phyloP scores from a whole-genome alignment of 2,113 vertebrate genomes.

The Chamaea fasciata region DNA sequence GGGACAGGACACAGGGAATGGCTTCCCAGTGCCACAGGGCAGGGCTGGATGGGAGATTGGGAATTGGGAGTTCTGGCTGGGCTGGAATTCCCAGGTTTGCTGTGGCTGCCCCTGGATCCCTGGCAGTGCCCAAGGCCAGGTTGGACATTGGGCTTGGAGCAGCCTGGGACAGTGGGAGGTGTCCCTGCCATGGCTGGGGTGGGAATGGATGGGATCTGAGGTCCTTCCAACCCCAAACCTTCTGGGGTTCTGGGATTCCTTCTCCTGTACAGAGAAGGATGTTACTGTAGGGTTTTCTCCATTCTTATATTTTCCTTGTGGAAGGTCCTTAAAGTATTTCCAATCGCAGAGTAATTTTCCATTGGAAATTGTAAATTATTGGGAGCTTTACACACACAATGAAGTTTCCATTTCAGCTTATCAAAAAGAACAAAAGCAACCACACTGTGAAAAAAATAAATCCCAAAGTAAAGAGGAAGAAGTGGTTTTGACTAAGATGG shows the following conservation, averaged over 20 bases:
- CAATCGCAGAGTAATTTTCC: neutral
- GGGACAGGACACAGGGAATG: neutral
- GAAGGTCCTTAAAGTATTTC: neutral
- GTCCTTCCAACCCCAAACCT: accelerated
- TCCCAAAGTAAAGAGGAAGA: neutral
- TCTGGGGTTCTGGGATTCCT: neutral
- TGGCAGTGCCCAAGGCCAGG: neutral
- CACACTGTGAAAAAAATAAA: neutral
- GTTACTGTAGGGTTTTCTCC: neutral
- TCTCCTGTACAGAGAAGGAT: accelerated
- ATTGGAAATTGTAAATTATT: neutral
- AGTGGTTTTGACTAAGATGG: neutral
- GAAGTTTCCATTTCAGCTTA: neutral
- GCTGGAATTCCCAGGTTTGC: neutral
- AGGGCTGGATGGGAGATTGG: neutral
- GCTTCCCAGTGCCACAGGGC: neutral
- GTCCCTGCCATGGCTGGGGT: neutral
- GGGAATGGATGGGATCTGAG: accelerated
- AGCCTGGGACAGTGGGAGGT: neutral
- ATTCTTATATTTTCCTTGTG: neutral
- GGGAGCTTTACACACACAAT: neutral
- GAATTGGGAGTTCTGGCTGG: neutral
- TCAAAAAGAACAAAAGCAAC: neutral
- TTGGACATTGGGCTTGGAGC: neutral
- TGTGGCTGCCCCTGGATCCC: neutral